Evolutionary conservation across 2,888 invertebrate species (phyloP), one percentile per base, ranked within the genome.

Genomic region (Erebia ligea): DNA sequence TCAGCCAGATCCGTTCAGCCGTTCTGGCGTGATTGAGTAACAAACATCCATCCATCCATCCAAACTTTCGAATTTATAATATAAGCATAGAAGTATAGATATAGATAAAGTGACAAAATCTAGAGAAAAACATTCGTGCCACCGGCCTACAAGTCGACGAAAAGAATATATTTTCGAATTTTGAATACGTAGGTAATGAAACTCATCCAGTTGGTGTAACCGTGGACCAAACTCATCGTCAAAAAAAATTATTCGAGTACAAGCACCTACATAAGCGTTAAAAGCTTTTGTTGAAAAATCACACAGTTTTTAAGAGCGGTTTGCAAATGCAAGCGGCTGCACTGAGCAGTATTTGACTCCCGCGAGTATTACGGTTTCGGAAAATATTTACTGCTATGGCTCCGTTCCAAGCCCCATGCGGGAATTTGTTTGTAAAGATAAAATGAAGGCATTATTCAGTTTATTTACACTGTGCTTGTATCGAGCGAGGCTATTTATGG

Each of bases 201-300:
- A 52, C 9, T n/a, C 57, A 25, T 15, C 25, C 25, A 57, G 34
- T 25, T 13, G 11, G 13, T 10, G 19, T 19, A 21, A 57, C 11
- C 21, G 15, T 25, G 15, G 2, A 56, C 56, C 11, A 56, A 13
- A 15, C 11, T 25, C 15, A 56, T 11, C 11, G 45, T 11, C 19
- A 11, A 40, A 45, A 40, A 45, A 59, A 10, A 40, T 57, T 21
- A 15, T 48, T 21, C 19, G 81, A 82, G 82, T 86, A 86, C 84
- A 84, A 84, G 84, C 83, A 85, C 83, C 83, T 84, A 82, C 82
- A 88, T 87, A 87, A 91, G 91, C 88, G 89, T 90, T 91, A 91
- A 92, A 91, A 91, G 91, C 90, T 90, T 90, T 90, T 83, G 85
- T 84, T 80, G 80, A 89, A 92, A 91, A 90, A 88, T 68, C 69